Conservation (phyloP, 2,797 vertebrate species). For the Silurus aristotelis region DNA sequence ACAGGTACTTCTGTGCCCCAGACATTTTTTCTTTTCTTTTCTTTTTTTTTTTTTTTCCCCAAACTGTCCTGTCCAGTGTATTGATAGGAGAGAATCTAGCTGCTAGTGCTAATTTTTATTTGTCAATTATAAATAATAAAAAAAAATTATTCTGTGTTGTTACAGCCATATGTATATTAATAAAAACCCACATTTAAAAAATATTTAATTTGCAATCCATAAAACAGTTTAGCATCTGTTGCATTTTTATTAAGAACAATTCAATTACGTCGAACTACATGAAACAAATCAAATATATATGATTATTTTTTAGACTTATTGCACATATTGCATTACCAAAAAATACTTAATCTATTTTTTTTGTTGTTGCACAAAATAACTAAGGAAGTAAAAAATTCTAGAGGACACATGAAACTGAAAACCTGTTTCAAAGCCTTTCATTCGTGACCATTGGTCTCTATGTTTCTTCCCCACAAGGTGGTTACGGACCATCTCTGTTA, state of each 20-base stretch:
- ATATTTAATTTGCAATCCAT: background rate
- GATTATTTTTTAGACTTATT: no score
- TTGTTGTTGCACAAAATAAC: background rate
- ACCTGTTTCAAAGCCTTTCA: background rate
- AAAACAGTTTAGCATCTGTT: background rate
- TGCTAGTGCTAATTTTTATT: background rate
- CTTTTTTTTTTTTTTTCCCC: background rate
- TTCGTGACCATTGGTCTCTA: background rate
- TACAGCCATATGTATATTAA: background rate
- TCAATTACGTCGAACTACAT: no score
- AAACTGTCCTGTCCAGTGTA: background rate
- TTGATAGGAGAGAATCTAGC: background rate
- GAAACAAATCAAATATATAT: no score
- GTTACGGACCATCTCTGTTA: slow-evolving; percentile 98
- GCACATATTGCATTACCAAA: background rate
- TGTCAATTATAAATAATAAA: no score
- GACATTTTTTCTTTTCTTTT: no score
- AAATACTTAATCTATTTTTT: background rate
- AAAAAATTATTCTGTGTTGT: background rate
- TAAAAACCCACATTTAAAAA: background rate
- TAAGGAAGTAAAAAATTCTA: background rate
- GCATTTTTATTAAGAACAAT: background rate
- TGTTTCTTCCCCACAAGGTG: slow-evolving; percentile 75
- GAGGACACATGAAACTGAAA: background rate
- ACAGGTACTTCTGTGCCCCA: background rate